phyloP scores from a whole-genome alignment of 2,797 vertebrate species.

The Euphonia xanthogaster region DNA sequence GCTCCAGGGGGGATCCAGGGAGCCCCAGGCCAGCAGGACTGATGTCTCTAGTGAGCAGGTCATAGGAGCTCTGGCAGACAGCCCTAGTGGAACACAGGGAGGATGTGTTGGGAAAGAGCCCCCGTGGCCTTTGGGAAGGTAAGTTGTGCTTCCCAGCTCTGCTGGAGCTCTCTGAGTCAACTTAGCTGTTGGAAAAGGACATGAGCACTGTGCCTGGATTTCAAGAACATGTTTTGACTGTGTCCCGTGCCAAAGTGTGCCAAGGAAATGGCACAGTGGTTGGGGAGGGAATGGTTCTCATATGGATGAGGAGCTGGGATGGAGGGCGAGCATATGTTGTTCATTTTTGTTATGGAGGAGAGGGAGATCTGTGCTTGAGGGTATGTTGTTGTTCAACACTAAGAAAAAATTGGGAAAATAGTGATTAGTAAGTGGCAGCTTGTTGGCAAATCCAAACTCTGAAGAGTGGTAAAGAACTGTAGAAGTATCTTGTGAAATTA shows the following conservation, averaged over 20 bases:
- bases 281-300: background rate
- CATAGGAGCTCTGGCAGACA: background rate
- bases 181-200: background rate
- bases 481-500: constrained; percentile 41
- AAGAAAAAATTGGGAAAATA: constrained; percentile 47
- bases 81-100: background rate
- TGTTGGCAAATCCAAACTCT: constrained; percentile 27
- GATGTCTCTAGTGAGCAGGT: background rate
- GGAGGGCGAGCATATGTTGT: constrained; percentile 33
- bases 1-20: background rate
- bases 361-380: background rate
- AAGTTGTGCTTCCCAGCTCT: background rate
- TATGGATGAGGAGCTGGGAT: constrained; percentile 22
- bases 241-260: background rate
- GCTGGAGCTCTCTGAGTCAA: background rate
- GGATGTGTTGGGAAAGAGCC: background rate
- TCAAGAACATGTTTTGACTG: background rate
- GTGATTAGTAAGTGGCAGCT: constrained; percentile 50
- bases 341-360: constrained; percentile 1
- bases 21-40: background rate
- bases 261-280: background rate
- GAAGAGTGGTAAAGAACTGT: background rate
- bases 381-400: constrained; percentile 46
- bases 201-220: background rate
- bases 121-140: background rate